Evolutionary conservation across 2,797 vertebrate species (phyloP).

Genomic region (Acrossocheilus fasciatus): DNA sequence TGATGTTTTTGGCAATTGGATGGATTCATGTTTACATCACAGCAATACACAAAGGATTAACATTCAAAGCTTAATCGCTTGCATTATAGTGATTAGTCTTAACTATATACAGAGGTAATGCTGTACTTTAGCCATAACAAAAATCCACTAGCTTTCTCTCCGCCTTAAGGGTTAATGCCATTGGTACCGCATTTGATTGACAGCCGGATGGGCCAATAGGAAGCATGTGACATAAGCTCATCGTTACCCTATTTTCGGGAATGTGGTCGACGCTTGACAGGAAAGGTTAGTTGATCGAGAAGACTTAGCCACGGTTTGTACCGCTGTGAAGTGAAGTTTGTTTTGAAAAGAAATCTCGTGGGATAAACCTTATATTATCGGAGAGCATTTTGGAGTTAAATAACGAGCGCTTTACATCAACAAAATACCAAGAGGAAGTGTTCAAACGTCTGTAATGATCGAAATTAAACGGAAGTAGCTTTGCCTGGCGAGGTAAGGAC

Average conservation of each 20-base stretch:
- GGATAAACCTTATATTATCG: neutral
- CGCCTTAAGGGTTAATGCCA: conserved; percentile 36
- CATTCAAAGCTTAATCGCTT: neutral
- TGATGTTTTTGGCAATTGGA: neutral
- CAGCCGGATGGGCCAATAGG: conserved; percentile 69
- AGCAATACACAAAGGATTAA: neutral
- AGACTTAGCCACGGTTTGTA: neutral
- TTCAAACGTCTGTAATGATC: conserved; percentile 69
- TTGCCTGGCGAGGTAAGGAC: conserved; percentile 74
- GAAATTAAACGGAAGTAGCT: conserved; percentile 77
- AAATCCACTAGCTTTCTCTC: neutral
- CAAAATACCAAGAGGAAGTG: conserved; percentile 24
- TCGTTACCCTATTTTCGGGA: conserved; percentile 77
- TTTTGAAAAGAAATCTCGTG: neutral
- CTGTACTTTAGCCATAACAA: neutral
- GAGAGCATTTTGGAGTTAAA: neutral
- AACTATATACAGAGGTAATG: neutral
- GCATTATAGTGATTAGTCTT: neutral
- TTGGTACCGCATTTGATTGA: conserved; percentile 64
- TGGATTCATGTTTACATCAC: neutral
- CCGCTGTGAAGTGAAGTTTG: conserved; percentile 13
- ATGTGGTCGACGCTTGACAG: conserved; percentile 75
- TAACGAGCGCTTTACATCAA: neutral
- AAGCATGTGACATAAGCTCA: neutral
- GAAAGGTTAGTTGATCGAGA: conserved; percentile 68